phyloP scores from a whole-genome alignment of 2,113 vertebrate genomes.

The Amphiprion percula region DNA sequence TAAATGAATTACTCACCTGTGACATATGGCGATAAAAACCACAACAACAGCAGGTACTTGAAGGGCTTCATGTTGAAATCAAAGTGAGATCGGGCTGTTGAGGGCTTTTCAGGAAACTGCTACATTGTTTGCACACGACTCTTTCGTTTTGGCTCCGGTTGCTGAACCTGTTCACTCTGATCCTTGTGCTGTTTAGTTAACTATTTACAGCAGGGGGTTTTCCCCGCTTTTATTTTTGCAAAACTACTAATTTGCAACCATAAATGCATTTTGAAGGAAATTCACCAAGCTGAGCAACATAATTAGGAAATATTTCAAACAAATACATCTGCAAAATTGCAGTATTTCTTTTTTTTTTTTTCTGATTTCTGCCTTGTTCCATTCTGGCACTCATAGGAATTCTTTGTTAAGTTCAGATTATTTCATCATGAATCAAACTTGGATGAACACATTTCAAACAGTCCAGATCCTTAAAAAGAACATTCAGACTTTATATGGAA shows the following conservation, averaged over 20 bases:
- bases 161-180: not conserved
- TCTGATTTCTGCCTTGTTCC: too few species aligned
- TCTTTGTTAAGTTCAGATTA: too few species aligned
- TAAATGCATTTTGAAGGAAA: too few species aligned
- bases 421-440: too few species aligned
- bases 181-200: not conserved
- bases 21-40: not conserved
- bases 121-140: not conserved
- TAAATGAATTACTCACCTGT: constrained; percentile 7
- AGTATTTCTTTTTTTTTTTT: too few species aligned
- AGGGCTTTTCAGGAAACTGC: not conserved
- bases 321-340: too few species aligned
- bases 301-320: too few species aligned
- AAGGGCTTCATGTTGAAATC: constrained; percentile 12
- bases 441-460: not conserved
- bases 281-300: too few species aligned
- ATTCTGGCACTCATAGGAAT: too few species aligned
- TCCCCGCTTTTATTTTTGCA: too few species aligned
- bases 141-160: not conserved
- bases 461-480: not conserved
- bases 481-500: not conserved
- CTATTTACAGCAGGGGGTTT: not conserved
- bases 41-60: not conserved
- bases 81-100: not conserved
- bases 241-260: too few species aligned